Conservation (phyloP, 2,888 invertebrate species). For the Baccha elongata region DNA sequence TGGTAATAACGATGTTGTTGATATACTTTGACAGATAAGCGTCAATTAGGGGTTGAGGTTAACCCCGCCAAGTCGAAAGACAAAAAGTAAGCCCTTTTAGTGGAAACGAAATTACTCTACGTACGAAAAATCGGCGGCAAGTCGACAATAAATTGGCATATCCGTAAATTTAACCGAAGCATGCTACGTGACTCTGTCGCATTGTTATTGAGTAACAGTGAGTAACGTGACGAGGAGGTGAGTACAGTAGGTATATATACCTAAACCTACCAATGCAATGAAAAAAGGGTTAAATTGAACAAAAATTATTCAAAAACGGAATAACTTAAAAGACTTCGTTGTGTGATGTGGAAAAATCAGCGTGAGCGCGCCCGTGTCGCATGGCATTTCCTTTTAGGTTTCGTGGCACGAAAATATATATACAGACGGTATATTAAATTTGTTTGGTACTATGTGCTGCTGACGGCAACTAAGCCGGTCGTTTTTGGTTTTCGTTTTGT, state of each 20-base stretch:
- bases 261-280: not conserved
- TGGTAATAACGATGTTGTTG: constrained; percentile 47
- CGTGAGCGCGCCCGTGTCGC: constrained; percentile 61
- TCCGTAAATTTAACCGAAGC: constrained; percentile 42
- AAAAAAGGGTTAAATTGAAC: constrained; percentile 14
- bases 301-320: constrained; percentile 16
- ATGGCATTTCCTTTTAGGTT: constrained; percentile 57
- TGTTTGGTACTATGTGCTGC: constrained; percentile 7
- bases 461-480: constrained; percentile 17
- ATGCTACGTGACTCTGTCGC: constrained; percentile 65
- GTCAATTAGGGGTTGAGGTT: constrained; percentile 65
- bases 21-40: constrained; percentile 65
- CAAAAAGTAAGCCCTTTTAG: not conserved
- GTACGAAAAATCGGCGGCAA: constrained; percentile 44
- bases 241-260: too few species aligned
- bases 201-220: constrained; percentile 40
- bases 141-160: constrained; percentile 60
- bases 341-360: constrained; percentile 38
- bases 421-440: not conserved
- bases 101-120: not conserved
- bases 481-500: constrained; percentile 12
- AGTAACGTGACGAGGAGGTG: not conserved
- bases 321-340: constrained; percentile 17
- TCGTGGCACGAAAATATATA: constrained; percentile 55
- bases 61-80: not conserved